Evolutionary conservation across 2,797 vertebrate species (phyloP).

Genomic region (Champsocephalus esox): DNA sequence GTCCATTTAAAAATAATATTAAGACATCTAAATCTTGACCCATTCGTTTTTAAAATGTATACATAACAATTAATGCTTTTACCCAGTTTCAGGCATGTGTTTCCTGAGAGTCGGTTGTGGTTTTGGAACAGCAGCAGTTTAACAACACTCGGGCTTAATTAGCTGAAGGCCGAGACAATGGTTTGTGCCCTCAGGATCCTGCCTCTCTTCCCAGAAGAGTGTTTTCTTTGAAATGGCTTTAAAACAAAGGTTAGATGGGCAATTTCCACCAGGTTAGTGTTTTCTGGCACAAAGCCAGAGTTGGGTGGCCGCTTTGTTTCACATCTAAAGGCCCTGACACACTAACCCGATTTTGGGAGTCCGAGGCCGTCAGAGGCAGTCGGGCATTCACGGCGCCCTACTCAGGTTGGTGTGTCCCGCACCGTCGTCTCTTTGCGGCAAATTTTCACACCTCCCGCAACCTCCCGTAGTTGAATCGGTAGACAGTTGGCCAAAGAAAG

Average conservation of each 20-base stretch:
- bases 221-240: conserved; percentile 41
- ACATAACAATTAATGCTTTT: not conserved
- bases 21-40: not conserved
- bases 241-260: conserved; percentile 25
- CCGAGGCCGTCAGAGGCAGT: too few relatives aligned
- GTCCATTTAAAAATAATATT: not conserved
- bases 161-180: conserved; percentile 29
- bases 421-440: too few relatives aligned
- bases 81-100: conserved; percentile 19
- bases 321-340: not conserved
- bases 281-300: not conserved
- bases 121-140: conserved; percentile 30
- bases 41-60: not conserved
- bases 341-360: too few relatives aligned
- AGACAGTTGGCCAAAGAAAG: too few relatives aligned
- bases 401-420: too few relatives aligned
- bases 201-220: conserved; percentile 17
- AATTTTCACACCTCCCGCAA: too few relatives aligned
- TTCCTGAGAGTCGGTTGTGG: not conserved
- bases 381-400: too few relatives aligned
- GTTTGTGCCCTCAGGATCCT: conserved; percentile 25
- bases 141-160: conserved; percentile 52
- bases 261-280: conserved; percentile 16
- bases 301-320: too few relatives aligned
- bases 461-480: too few relatives aligned